Percentiles rank a stretch among this genome's conserved stretches.
Evolutionary conservation across 23 tunicate species (phyloP).

Genomic region (Styela plicata): DNA sequence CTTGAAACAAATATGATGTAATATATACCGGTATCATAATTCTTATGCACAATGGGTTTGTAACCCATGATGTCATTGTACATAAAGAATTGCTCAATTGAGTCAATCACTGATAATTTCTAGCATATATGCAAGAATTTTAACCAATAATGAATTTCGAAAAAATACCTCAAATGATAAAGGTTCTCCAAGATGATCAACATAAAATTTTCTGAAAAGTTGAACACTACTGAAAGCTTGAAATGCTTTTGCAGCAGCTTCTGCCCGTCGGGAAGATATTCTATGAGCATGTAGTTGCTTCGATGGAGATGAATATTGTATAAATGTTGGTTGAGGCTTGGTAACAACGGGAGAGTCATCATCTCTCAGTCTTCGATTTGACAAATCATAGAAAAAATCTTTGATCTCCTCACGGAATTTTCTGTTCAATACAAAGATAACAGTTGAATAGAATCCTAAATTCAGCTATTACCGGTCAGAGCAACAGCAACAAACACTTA

Average conservation of each 20-base stretch:
- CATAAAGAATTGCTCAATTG: too few relatives aligned
- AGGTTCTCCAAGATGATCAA: conserved; percentile 80
- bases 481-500: too few relatives aligned
- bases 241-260: conserved; percentile 23
- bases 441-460: too few relatives aligned
- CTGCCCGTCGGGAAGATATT: conserved; percentile 19
- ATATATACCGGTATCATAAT: too few relatives aligned
- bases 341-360: neutral
- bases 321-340: conserved; percentile 11
- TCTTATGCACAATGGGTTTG: too few relatives aligned
- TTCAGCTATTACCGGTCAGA: too few relatives aligned
- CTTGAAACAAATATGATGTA: too few relatives aligned
- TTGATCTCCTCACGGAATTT: conserved; percentile 40
- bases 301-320: neutral
- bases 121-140: too few relatives aligned
- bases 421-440: too few relatives aligned
- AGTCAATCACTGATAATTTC: too few relatives aligned
- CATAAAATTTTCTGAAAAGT: conserved; percentile 38
- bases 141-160: too few relatives aligned
- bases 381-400: conserved; percentile 39
- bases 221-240: conserved; percentile 21
- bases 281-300: neutral
- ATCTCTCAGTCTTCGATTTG: neutral
- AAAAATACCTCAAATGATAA: conserved; percentile 30
- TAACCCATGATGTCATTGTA: too few relatives aligned